phyloP scores from a whole-genome alignment of 2,113 vertebrate genomes.

The Chloropsis hardwickii region DNA sequence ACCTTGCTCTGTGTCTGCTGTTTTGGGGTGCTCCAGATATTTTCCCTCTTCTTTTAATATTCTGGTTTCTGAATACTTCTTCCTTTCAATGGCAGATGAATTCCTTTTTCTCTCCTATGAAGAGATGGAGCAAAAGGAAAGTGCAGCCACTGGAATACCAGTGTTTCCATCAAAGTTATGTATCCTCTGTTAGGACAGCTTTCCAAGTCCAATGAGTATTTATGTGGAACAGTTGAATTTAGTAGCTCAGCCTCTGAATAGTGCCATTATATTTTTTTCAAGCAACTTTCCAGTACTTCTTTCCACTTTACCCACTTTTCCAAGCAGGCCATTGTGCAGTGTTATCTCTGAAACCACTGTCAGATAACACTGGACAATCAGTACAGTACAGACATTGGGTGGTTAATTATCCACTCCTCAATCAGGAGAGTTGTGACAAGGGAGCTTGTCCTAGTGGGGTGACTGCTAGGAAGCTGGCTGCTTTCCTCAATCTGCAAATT shows the following conservation, averaged over 20 bases:
- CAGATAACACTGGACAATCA: neutral
- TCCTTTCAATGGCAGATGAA: neutral
- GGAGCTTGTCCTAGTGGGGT: neutral
- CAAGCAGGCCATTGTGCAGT: neutral
- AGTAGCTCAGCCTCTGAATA: neutral
- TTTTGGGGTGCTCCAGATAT: neutral
- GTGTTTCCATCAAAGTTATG: neutral
- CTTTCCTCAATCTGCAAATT: neutral
- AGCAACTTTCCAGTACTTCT: neutral
- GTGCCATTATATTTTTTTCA: neutral
- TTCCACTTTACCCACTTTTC: neutral
- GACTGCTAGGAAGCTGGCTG: neutral
- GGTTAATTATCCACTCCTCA: slow-evolving; percentile 25
- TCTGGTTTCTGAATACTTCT: neutral
- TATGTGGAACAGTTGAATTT: neutral
- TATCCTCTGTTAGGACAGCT: neutral
- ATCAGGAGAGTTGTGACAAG: neutral
- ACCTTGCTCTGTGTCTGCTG: neutral
- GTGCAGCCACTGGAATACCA: neutral
- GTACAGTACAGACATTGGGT: neutral
- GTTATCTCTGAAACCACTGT: neutral
- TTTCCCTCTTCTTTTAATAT: neutral
- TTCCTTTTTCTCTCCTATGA: neutral
- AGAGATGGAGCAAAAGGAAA: neutral
- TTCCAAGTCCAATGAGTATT: neutral